These are phyloP conservation scores for Drosophila hydei DNA, from an alignment of 1,140 invertebrate genomes.

Conservation along the genomic window DNA sequence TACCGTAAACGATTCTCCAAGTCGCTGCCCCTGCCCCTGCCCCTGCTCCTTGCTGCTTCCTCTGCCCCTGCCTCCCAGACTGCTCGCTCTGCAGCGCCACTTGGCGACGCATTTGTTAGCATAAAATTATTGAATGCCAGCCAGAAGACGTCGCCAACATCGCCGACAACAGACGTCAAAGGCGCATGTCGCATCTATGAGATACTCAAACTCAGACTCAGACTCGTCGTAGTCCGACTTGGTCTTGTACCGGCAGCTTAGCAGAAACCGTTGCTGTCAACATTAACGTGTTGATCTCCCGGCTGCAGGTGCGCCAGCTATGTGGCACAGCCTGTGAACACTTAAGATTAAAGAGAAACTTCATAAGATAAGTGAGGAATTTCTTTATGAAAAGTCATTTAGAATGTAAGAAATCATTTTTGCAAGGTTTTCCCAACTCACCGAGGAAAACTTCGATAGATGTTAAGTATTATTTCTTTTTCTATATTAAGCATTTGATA, in stretches of 20 bases:
- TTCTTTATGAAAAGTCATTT: background rate
- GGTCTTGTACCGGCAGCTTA: conserved; percentile 23
- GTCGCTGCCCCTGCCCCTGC: background rate
- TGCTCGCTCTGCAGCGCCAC: conserved; percentile 59
- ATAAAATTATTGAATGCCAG: conserved; percentile 83
- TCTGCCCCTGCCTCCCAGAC: conserved; percentile 5
- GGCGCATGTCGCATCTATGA: conserved; percentile 54
- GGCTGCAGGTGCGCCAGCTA: conserved; percentile 12
- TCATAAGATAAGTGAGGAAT: background rate
- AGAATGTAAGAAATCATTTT: no score
- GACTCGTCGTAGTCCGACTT: background rate
- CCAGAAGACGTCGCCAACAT: conserved; percentile 59
- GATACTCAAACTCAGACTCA: conserved; percentile 25
- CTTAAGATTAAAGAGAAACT: background rate
- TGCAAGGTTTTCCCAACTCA: no score
- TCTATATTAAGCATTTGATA: no score
- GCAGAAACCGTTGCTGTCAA: conserved; percentile 41
- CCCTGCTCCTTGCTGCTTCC: background rate
- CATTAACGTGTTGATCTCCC: conserved; percentile 34
- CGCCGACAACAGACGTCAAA: conserved; percentile 46
- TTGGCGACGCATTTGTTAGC: conserved; percentile 81
- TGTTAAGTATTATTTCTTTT: no score
- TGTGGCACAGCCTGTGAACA: background rate
- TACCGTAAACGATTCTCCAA: conserved; percentile 75
- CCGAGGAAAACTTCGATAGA: no score